Conservation (phyloP, 2,113 vertebrate species). For the Otis tarda region DNA sequence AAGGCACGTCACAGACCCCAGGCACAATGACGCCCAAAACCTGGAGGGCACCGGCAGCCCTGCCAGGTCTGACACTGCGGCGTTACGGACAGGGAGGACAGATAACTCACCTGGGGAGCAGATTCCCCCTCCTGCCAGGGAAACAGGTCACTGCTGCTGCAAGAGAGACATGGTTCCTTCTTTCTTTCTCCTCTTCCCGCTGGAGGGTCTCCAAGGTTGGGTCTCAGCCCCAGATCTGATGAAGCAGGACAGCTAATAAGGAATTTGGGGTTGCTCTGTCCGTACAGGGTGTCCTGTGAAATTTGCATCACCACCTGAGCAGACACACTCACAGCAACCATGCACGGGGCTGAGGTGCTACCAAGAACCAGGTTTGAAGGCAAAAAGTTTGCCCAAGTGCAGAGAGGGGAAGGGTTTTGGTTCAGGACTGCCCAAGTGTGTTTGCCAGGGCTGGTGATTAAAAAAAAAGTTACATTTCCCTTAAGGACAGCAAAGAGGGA, state of each 20-base stretch:
- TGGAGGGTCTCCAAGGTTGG: neutral
- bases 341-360: fast-evolving
- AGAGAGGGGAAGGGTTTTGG: neutral
- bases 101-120: neutral
- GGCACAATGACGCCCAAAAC: neutral
- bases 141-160: neutral
- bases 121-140: neutral
- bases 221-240: neutral
- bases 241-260: neutral
- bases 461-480: neutral
- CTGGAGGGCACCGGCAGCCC: neutral
- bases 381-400: neutral
- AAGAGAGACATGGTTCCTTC: neutral
- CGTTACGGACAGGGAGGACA: neutral
- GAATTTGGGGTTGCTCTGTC: neutral
- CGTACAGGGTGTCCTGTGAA: neutral
- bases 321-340: fast-evolving
- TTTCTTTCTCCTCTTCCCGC: neutral
- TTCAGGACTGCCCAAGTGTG: neutral
- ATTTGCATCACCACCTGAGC: neutral
- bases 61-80: neutral
- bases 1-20: neutral
- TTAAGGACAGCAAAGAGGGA: neutral
- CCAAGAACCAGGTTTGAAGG: neutral
- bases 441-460: neutral